These are phyloP conservation scores for Elmis aenea DNA, from an alignment of 2,888 invertebrate species.

Conservation along the genomic window DNA sequence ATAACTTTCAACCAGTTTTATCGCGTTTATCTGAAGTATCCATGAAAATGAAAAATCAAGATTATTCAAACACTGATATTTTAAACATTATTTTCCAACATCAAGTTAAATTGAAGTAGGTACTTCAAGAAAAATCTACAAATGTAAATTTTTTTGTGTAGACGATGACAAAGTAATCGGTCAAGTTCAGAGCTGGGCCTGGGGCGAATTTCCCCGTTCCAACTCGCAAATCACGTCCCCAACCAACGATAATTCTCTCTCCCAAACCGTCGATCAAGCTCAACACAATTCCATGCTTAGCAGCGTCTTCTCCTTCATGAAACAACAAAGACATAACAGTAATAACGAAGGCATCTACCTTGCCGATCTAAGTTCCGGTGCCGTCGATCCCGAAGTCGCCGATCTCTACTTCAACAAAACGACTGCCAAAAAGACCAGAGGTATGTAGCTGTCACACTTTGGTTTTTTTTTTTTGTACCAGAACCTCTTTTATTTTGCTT, in stretches of 20 bases:
- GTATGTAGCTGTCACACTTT: background rate
- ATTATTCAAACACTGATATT: too few relatives aligned
- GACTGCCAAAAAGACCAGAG: slow-evolving; percentile 27
- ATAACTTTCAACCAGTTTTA: too few relatives aligned
- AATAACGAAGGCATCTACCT: slow-evolving; percentile 79
- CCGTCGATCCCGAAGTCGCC: slow-evolving; percentile 88
- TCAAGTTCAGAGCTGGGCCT: slow-evolving; percentile 71
- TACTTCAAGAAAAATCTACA: too few relatives aligned
- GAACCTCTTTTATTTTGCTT: background rate
- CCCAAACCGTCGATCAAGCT: slow-evolving; percentile 34
- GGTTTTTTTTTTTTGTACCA: background rate
- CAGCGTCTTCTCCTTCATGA: slow-evolving; percentile 92
- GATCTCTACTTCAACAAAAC: slow-evolving; percentile 73
- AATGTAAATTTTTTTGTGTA: too few relatives aligned
- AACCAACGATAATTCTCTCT: slow-evolving; percentile 26
- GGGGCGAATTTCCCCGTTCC: slow-evolving; percentile 78
- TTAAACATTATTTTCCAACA: too few relatives aligned
- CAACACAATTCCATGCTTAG: slow-evolving; percentile 69
- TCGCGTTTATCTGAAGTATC: too few relatives aligned
- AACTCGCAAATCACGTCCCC: slow-evolving; percentile 35
- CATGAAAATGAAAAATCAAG: too few relatives aligned
- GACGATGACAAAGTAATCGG: slow-evolving; percentile 36
- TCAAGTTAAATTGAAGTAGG: too few relatives aligned
- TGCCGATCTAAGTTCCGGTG: slow-evolving; percentile 83
- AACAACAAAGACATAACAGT: slow-evolving; percentile 56